These are phyloP conservation scores for Heterodera schachtii DNA, from an alignment of 1,140 invertebrate species.

Conservation along the genomic window DNA sequence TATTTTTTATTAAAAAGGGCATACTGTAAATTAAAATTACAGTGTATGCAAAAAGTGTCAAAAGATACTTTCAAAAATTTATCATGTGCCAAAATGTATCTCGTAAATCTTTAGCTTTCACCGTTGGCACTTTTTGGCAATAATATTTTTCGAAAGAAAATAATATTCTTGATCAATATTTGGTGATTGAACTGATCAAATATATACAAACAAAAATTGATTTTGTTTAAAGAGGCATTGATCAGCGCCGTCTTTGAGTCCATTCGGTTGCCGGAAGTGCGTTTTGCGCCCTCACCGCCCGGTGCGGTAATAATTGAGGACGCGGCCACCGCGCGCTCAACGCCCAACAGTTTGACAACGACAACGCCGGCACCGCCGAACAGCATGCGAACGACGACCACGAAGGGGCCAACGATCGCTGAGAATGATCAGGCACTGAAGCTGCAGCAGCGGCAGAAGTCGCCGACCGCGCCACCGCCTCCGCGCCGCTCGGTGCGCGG, in stretches of 20 bases:
- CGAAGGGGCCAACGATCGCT: neutral
- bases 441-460: neutral
- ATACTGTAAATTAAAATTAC: no score
- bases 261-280: conserved; percentile 18
- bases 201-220: no score
- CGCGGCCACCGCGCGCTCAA: neutral
- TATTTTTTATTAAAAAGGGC: no score
- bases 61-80: no score
- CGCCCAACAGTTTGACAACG: neutral
- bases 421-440: neutral
- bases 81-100: no score
- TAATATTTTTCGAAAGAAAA: no score
- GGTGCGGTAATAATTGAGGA: neutral
- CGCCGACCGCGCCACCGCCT: neutral
- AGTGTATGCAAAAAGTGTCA: no score
- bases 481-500: conserved; percentile 4
- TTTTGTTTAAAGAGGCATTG: neutral
- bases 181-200: no score
- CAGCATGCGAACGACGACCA: conserved; percentile 2
- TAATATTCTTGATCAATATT: no score
- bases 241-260: conserved; percentile 21
- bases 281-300: conserved; percentile 9
- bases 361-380: conserved; percentile 13
- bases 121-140: no score
- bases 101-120: no score